Percentiles rank a stretch among this genome's conserved stretches.
phyloP scores from a whole-genome alignment of 2,888 invertebrate species.

The Priocnemis perturbator region DNA sequence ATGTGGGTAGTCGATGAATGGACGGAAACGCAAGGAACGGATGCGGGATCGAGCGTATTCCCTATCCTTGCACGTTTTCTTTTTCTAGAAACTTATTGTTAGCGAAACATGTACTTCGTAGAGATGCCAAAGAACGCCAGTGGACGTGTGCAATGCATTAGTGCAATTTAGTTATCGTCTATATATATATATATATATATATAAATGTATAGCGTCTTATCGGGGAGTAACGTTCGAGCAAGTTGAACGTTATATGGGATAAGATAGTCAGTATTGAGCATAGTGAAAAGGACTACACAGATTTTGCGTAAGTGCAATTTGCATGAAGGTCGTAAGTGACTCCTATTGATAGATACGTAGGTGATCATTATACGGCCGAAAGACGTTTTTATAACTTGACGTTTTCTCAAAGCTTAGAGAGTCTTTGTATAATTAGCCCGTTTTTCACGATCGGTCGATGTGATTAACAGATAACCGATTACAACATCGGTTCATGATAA shows the following conservation, averaged over 20 bases:
- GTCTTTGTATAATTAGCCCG: no score
- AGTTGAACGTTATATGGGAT: background rate
- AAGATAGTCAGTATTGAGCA: conserved; percentile 2
- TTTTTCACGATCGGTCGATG: background rate
- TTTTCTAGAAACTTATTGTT: conserved; percentile 6
- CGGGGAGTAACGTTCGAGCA: conserved; percentile 26
- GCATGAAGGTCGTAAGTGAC: background rate
- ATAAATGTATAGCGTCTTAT: conserved; percentile 21
- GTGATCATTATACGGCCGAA: background rate
- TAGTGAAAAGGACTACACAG: background rate
- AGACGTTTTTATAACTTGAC: conserved; percentile 28
- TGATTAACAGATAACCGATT: background rate
- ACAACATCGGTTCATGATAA: no score
- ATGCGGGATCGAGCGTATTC: conserved; percentile 6
- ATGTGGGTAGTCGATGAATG: conserved; percentile 18
- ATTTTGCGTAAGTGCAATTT: conserved; percentile 10
- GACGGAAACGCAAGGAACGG: conserved; percentile 8
- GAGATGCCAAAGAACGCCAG: conserved; percentile 67
- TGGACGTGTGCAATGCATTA: conserved; percentile 66
- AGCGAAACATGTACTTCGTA: conserved; percentile 41
- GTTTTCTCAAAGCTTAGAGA: background rate
- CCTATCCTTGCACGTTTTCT: background rate
- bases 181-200: conserved; percentile 15
- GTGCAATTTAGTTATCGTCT: conserved; percentile 64
- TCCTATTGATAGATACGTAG: background rate